Evolutionary conservation across 2,797 vertebrate genomes (phyloP), one percentile per base, ranked within the genome.

Genomic region (Botia kubotai): DNA sequence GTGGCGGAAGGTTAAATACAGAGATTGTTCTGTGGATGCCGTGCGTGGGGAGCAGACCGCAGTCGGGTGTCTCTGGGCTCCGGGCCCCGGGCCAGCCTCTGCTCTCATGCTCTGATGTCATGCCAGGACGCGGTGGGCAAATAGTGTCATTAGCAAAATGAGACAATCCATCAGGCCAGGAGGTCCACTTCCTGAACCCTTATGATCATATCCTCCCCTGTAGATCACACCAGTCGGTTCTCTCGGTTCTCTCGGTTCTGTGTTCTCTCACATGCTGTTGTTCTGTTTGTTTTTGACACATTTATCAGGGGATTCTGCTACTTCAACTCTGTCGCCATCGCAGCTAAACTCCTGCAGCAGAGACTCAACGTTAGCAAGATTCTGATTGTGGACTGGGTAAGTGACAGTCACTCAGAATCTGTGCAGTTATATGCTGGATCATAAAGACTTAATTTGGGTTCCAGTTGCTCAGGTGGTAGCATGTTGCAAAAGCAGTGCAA

Each of bases 351-450:
- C 23, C 94, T 99, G 50, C 97, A 98, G 91, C 97, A 98, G 88
- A 94, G 96, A 74, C 93, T 98, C 84, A 97, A 93, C 0, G 96
- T 99, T 90, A 97, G 95, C 91, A 99, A 96, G 93, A 96, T 97
- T 87, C 96, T 99, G 80, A 98, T 99, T 0, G 96, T 99, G 85
- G 98, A 99, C 92, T 98, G 97, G 98, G 98, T 99, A 84, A 97
- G 97, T 93, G 60, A 17, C 39, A 52, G 6, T 50, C 33, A 33
- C 33, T 33, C 33, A 33, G 33, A 33, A 3, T 33, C 33, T 33
- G 33, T 33, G 33, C 33, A 33, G 43, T 46, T 11, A 43, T 10
- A 43, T 43, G 2, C 43, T 46, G 43, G 1, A 46, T 46, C 43
- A 46, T 8, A 46, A 46, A 10, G 0, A 10, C 43, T 46, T 46